These are phyloP conservation scores for Antennarius striatus DNA, from an alignment of 2,113 vertebrate genomes.

Conservation along the genomic window DNA sequence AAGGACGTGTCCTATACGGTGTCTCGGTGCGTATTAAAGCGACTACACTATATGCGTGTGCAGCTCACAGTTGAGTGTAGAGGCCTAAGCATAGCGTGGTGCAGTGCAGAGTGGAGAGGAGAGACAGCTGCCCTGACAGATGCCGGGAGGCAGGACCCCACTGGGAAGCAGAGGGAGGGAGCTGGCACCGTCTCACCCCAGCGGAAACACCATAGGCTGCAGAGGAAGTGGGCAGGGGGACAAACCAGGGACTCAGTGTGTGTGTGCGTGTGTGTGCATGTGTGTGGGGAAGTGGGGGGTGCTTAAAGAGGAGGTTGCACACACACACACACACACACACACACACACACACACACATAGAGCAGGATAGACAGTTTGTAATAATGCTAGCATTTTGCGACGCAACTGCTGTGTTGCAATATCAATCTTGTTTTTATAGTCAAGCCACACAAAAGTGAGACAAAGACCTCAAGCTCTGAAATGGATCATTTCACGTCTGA, in stretches of 20 bases:
- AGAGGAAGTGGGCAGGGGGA: slow-evolving; percentile 85
- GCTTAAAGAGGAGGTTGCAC: slow-evolving; percentile 49
- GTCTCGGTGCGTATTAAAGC: slow-evolving; percentile 51
- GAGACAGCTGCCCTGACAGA: slow-evolving; percentile 87
- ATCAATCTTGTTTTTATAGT: too few relatives aligned
- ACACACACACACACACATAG: neutral
- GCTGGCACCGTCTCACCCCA: slow-evolving; percentile 83
- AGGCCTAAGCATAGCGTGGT: slow-evolving; percentile 67
- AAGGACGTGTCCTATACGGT: slow-evolving; percentile 36
- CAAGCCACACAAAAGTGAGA: too few relatives aligned
- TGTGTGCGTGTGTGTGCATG: slow-evolving; percentile 19
- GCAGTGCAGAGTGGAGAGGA: slow-evolving; percentile 79
- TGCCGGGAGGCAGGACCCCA: slow-evolving; percentile 86
- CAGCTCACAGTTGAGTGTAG: slow-evolving; percentile 51
- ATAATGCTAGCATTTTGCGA: too few relatives aligned
- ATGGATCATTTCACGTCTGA: too few relatives aligned
- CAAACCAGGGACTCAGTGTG: slow-evolving; percentile 73
- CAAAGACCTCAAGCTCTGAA: too few relatives aligned
- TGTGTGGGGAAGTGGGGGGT: neutral
- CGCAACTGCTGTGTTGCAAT: too few relatives aligned
- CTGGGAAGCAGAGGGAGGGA: slow-evolving; percentile 82
- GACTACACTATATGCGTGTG: slow-evolving; percentile 47
- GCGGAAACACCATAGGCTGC: slow-evolving; percentile 84
- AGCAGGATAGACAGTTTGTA: too few relatives aligned
- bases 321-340: neutral